A percentile compares a stretch with the other conserved stretches of the same genome.
phyloP scores from a whole-genome alignment of 2,797 vertebrate genomes.

The Characodon lateralis region DNA sequence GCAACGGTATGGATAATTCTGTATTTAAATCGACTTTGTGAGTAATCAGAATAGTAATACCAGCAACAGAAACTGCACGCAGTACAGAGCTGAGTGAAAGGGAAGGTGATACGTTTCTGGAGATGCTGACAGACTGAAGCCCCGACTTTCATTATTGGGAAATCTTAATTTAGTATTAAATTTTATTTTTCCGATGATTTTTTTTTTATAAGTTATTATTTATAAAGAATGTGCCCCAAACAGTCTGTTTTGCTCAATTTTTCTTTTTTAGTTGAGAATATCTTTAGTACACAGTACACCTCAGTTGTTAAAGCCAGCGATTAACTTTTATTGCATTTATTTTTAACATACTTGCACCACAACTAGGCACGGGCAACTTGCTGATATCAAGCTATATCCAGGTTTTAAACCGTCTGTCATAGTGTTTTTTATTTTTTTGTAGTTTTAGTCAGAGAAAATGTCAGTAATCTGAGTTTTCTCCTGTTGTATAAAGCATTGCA shows the following conservation, averaged over 20 bases:
- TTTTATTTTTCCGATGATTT: slow-evolving; percentile 74
- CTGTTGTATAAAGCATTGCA: too few species aligned
- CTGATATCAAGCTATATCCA: neutral
- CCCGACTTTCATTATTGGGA: slow-evolving; percentile 61
- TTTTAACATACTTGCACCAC: neutral
- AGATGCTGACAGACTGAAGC: slow-evolving; percentile 46
- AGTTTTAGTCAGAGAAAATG: too few species aligned
- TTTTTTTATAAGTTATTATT: slow-evolving; percentile 85
- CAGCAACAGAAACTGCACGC: slow-evolving; percentile 82
- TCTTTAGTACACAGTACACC: slow-evolving; percentile 33
- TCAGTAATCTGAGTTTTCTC: too few species aligned
- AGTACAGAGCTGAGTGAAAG: slow-evolving; percentile 78
- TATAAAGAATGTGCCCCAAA: slow-evolving; percentile 85
- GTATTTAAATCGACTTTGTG: slow-evolving; percentile 73
- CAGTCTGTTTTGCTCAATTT: slow-evolving; percentile 71
- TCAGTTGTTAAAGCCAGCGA: slow-evolving; percentile 22
- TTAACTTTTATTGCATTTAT: neutral
- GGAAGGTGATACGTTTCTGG: slow-evolving; percentile 65
- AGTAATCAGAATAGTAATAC: slow-evolving; percentile 63
- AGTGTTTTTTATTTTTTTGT: too few species aligned
- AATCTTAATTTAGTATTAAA: slow-evolving; percentile 60
- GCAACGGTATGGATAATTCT: slow-evolving; percentile 72
- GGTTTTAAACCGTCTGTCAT: neutral
- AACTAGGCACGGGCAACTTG: neutral
- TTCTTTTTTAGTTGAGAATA: slow-evolving; percentile 55